Evolutionary conservation across 1,140 invertebrate species (phyloP), one percentile per base, ranked within the genome.

Genomic region (Diachasma alloeum): DNA sequence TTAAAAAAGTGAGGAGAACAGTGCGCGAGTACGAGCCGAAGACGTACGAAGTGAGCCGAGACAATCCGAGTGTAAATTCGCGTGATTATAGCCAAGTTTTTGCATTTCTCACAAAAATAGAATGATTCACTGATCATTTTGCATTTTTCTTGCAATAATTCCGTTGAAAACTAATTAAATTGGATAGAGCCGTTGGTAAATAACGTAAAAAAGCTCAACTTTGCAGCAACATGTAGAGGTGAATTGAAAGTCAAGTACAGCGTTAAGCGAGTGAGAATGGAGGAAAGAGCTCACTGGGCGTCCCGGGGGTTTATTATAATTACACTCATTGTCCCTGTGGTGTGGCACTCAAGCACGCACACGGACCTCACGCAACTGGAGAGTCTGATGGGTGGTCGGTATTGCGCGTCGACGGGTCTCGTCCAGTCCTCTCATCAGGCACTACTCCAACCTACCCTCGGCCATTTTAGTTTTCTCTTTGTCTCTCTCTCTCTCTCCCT

Each of bases 291-390:
- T 26, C 53, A 48, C 68, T 63, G 69, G 66, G 69, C 53, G 75
- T 76, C 53, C 53, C 69, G 31, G 69, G 56, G 75, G 75, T 76
- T 76, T 76, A 76, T 76, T 76, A 76, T 76, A 76, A 76, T 76
- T 76, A 76, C 66, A 76, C 75, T 76, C 69, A 69, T 76, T 76
- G 75, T 76, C 69, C 69, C 69, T 72, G 75, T 56, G 74, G 74
- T 76, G 48, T 72, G 66, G 75, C 53, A 22, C 39, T 31, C 69
- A 76, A 42, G 75, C 75, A 76, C 75, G 75, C 69, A 72, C 75
- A 69, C 69, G 42, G n/a, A 53, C 44, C 66, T 69, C 75, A 76
- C 75, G 75, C 75, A 72, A 76, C 48, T 68, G 36, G 67, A 76
- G 68, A 37, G 59, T 63, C 8, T 63, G 24, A 19, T 63, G 24